Percentiles rank a stretch among this genome's conserved stretches.
Evolutionary conservation across 37 sponge, comb jelly and placozoan genomes (phyloP).

Genomic region (Cliona cf. orientalis): DNA sequence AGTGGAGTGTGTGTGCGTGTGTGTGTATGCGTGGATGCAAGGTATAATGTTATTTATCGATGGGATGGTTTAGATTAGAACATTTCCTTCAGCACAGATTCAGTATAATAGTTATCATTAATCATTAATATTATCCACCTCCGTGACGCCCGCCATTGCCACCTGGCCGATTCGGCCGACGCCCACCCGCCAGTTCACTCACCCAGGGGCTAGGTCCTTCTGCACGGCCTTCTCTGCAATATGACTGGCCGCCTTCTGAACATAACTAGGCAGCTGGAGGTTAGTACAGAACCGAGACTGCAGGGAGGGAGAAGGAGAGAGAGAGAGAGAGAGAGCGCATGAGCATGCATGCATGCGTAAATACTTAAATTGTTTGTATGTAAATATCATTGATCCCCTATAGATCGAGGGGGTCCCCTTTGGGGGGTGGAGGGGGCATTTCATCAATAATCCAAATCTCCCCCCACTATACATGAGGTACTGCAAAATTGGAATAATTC

Average conservation of each 20-base stretch:
- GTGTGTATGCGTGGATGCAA: too few relatives aligned
- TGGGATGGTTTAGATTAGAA: too few relatives aligned
- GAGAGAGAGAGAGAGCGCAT: background rate
- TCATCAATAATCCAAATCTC: background rate
- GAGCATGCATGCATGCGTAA: too few relatives aligned
- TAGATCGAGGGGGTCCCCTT: background rate
- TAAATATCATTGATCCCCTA: too few relatives aligned
- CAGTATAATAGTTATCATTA: too few relatives aligned
- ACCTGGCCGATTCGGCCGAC: too few relatives aligned
- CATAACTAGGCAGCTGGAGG: conserved; percentile 61
- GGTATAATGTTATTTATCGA: too few relatives aligned
- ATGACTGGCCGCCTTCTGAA: conserved; percentile 93
- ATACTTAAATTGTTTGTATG: too few relatives aligned
- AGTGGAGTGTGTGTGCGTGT: too few relatives aligned
- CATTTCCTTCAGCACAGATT: too few relatives aligned
- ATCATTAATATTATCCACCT: too few relatives aligned
- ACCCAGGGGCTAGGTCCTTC: conserved; percentile 93
- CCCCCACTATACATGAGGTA: background rate
- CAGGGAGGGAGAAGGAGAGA: background rate
- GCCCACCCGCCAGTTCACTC: background rate
- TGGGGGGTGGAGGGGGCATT: background rate
- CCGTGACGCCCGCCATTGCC: too few relatives aligned
- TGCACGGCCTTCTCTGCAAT: conserved; percentile 88
- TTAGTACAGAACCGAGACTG: conserved; percentile 92
- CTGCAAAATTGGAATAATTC: background rate